A percentile compares a stretch with the other conserved stretches of the same genome.
These are phyloP conservation scores for Eristalis arbustorum DNA, from an alignment of 2,888 invertebrate genomes.

Conservation along the genomic window DNA sequence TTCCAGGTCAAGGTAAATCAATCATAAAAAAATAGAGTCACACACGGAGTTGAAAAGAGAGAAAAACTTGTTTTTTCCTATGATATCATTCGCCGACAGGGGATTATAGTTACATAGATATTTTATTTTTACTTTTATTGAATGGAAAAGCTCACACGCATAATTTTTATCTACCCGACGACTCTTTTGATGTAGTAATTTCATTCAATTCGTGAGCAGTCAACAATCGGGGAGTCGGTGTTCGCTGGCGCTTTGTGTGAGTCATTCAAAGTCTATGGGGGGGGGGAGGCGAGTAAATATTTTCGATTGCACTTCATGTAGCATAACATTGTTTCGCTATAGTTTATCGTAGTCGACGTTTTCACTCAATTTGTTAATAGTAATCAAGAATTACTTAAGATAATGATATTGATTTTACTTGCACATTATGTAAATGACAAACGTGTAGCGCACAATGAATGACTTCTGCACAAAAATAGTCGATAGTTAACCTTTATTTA, in stretches of 20 bases:
- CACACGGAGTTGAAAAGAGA: conserved; percentile 33
- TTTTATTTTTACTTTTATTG: conserved; percentile 16
- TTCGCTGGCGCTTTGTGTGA: background rate
- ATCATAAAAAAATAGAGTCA: conserved; percentile 44
- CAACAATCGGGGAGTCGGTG: background rate
- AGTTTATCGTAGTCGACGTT: background rate
- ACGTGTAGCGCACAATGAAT: background rate
- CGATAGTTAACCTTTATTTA: no score
- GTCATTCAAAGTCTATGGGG: conserved; percentile 6
- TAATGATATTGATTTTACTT: conserved; percentile 18
- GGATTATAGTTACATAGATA: conserved; percentile 5
- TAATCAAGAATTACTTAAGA: background rate
- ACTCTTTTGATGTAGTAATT: background rate
- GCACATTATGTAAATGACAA: background rate
- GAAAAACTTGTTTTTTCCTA: conserved; percentile 37
- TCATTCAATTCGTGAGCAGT: background rate
- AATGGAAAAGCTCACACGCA: conserved; percentile 27
- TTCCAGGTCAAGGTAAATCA: conserved; percentile 59
- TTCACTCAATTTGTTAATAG: background rate
- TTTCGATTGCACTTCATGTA: conserved; percentile 9
- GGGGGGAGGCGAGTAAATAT: background rate
- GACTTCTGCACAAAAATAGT: no score
- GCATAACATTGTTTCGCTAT: background rate
- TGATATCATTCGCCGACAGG: conserved; percentile 32
- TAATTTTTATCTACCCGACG: conserved; percentile 17